These are phyloP conservation scores for Acromyrmex echinatior DNA, from an alignment of 1,140 invertebrate species.

Conservation along the genomic window DNA sequence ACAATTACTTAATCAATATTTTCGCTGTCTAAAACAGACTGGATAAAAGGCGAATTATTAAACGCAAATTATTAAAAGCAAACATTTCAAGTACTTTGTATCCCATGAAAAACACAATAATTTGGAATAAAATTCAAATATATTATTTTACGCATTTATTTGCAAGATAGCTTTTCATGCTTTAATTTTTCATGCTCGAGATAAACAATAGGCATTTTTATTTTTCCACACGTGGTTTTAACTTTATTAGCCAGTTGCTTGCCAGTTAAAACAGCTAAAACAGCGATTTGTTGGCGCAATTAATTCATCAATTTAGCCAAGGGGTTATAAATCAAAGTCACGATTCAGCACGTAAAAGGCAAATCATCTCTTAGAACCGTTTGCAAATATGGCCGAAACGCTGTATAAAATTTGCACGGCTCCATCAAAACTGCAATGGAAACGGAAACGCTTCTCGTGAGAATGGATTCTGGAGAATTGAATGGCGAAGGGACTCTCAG, in stretches of 20 bases:
- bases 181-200: background rate
- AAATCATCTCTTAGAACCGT: background rate
- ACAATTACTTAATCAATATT: background rate
- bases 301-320: constrained; percentile 12
- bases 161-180: background rate
- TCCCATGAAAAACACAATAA: background rate
- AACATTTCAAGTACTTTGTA: background rate
- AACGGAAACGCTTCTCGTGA: constrained; percentile 3
- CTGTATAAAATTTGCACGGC: constrained; percentile 19
- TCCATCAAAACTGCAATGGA: constrained; percentile 20
- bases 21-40: background rate
- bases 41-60: background rate
- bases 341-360: constrained; percentile 19
- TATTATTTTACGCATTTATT: background rate
- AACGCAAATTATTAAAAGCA: too few relatives aligned
- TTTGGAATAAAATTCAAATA: background rate
- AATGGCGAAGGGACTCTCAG: constrained; percentile 27
- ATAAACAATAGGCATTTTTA: background rate
- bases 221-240: background rate
- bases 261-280: background rate
- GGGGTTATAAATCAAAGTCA: constrained; percentile 10
- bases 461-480: constrained; percentile 41
- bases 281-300: constrained; percentile 19
- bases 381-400: constrained; percentile 1
- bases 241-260: background rate